Conservation (phyloP, 2,797 vertebrate genomes). For the Rhodeus uyekii region DNA sequence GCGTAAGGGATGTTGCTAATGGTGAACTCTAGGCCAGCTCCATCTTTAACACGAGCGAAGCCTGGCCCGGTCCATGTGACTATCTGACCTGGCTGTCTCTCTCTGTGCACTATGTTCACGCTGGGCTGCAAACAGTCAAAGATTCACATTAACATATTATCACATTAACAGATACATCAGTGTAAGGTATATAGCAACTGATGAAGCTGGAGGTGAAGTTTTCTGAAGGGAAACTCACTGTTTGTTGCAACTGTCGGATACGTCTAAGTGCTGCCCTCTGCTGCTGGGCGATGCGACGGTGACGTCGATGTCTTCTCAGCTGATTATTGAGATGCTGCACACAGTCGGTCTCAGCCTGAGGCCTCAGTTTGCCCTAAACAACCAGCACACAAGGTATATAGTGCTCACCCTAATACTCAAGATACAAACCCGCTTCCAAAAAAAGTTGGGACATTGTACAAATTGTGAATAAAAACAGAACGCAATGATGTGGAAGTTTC, state of each 20-base stretch:
- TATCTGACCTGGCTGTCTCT: slow-evolving; percentile 67
- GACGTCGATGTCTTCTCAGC: slow-evolving; percentile 73
- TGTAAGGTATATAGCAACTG: neutral
- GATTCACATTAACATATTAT: slow-evolving; percentile 12
- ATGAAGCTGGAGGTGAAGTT: neutral
- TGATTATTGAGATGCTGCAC: slow-evolving; percentile 77
- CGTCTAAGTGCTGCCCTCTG: slow-evolving; percentile 71
- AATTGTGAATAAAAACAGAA: too few relatives aligned
- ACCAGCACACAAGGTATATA: neutral
- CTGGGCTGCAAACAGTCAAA: slow-evolving; percentile 71
- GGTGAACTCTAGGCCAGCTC: slow-evolving; percentile 83
- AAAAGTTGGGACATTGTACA: too few relatives aligned
- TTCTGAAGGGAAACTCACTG: slow-evolving; percentile 63
- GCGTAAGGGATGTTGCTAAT: slow-evolving; percentile 81
- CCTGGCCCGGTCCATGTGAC: slow-evolving; percentile 83
- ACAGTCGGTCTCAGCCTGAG: slow-evolving; percentile 79
- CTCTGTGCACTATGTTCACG: slow-evolving; percentile 72
- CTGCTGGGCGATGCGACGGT: slow-evolving; percentile 70
- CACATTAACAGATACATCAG: neutral
- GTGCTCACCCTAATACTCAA: neutral
- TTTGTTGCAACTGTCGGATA: slow-evolving; percentile 80
- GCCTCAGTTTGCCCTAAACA: slow-evolving; percentile 74
- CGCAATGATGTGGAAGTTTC: too few relatives aligned
- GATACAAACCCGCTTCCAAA: too few relatives aligned
- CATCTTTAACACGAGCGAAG: slow-evolving; percentile 83